Percentiles rank a stretch among this genome's conserved stretches.
phyloP scores from a whole-genome alignment of 2,113 vertebrate genomes.

The Corapipo altera region DNA sequence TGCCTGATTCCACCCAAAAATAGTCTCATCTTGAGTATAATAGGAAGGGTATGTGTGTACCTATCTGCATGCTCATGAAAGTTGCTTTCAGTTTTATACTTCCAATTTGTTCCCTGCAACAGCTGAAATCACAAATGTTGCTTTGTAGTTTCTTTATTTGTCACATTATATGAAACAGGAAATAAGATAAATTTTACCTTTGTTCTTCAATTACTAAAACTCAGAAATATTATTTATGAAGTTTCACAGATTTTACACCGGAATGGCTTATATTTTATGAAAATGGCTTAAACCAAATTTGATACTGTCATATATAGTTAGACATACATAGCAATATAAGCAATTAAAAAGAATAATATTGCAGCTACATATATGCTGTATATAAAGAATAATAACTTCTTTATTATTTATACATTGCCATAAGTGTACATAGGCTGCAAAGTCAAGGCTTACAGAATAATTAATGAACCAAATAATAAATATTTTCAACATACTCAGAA shows the following conservation, averaged over 20 bases:
- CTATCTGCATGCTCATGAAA: background rate
- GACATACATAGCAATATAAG: background rate
- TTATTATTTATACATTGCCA: conserved; percentile 32
- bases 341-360: background rate
- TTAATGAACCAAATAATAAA: conserved; percentile 55
- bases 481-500: conserved; percentile 37
- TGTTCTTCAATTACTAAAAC: background rate
- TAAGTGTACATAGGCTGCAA: background rate
- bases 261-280: background rate
- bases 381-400: background rate
- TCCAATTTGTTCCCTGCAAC: background rate
- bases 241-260: background rate
- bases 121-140: background rate
- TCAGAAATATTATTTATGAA: background rate
- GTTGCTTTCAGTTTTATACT: background rate
- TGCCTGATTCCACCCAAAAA: background rate
- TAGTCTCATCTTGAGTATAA: background rate
- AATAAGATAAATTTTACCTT: background rate
- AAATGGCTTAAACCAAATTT: background rate
- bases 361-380: background rate
- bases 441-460: conserved; percentile 26
- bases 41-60: background rate
- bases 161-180: background rate
- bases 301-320: background rate
- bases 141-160: background rate